Evolutionary conservation across 2,797 vertebrate species (phyloP), one percentile per base, ranked within the genome.

Genomic region (Crocodylus rhombifer): DNA sequence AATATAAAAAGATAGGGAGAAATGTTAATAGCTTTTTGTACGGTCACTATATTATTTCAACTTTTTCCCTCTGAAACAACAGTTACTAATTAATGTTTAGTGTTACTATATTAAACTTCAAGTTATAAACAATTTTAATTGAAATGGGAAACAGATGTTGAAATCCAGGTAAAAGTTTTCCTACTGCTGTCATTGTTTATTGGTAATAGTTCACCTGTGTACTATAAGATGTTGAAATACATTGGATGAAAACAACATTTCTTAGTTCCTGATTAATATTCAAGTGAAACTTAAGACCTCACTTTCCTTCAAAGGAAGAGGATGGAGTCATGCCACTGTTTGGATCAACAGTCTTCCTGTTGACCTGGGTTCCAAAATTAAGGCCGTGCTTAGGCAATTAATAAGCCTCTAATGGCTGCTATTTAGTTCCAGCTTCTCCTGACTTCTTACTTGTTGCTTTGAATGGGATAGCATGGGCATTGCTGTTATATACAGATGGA

Each of bases 401-500:
- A 83, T 95, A 81, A 90, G 58, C 20, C 64, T 77, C 82, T 89
- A 89, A 42, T 88, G 92, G 67, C 88, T 97, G 85, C 64, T 94
- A 51, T 79, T 57, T 90, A 51, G 67, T 69, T 95, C 30, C 65
- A 58, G n/a, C 84, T 85, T 80, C 87, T 84, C 91, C 76, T 61
- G 17, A 58, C 84, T 83, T 87, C 73, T 94, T 91, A 92, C 77
- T 86, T 20, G 28, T 28, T 88, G 80, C 76, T 75, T 92, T 89
- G 79, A 87, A 80, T 93, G 93, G 82, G 16, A 82, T 89, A 64
- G 51, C 90, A 55, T 92, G 75, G 90, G 64, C 42, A 62, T 64
- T 96, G 85, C 71, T 85, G 84, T 88, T 81, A 79, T 55, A 21
- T 86, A 28, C 60, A 25, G 80, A 71, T 62, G 18, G 14, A 63